Evolutionary conservation across 2,797 vertebrate species (phyloP).

Genomic region (Oreortyx pictus): DNA sequence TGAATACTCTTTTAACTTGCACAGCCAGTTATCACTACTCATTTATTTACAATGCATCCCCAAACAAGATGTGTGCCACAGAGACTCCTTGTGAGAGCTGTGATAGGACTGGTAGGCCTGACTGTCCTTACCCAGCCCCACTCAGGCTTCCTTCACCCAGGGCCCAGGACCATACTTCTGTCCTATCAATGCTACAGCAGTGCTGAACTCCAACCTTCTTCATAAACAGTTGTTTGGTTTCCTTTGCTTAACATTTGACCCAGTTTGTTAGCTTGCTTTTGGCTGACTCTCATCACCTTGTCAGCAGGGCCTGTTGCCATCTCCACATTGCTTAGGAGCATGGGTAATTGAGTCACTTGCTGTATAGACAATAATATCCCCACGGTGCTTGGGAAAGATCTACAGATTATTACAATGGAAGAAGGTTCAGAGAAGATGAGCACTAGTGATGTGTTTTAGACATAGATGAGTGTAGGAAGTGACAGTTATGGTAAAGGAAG

Average conservation of each 20-base stretch:
- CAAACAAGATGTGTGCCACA: not conserved
- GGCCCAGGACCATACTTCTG: not conserved
- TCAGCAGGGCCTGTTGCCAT: not conserved
- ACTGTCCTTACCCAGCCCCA: not conserved
- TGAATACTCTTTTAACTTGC: not conserved
- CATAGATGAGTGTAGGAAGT: not conserved
- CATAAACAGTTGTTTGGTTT: not conserved
- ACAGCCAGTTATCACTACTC: not conserved
- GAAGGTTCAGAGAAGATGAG: not conserved
- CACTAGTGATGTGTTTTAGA: not conserved
- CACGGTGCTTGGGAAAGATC: not conserved
- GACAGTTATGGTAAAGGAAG: not conserved
- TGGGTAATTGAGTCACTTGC: not conserved
- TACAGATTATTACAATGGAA: fast-evolving
- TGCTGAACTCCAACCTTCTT: not conserved
- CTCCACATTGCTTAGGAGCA: not conserved
- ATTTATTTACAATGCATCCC: fast-evolving
- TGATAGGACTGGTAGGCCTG: not conserved
- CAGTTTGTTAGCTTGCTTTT: fast-evolving
- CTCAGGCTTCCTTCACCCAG: not conserved
- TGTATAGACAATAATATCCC: not conserved
- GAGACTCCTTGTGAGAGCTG: not conserved
- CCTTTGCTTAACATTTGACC: not conserved
- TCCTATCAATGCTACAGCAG: not conserved
- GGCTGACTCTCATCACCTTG: not conserved